Conservation (phyloP, 2,113 vertebrate species). For the Rattus rattus region DNA sequence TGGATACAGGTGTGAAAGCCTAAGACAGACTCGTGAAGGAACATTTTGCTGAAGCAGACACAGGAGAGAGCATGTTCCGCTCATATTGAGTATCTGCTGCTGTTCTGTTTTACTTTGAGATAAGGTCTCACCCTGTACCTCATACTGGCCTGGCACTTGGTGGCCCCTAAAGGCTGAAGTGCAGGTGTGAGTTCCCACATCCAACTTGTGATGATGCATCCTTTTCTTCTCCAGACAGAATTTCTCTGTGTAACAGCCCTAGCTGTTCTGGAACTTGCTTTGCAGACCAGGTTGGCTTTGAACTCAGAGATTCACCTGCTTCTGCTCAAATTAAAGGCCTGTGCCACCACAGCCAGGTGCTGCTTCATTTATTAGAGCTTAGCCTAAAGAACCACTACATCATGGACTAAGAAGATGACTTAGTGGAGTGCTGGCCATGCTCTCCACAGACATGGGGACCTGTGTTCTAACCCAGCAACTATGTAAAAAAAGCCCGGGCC, state of each 20-base stretch:
- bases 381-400: background rate
- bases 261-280: background rate
- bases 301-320: background rate
- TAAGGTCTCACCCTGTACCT: background rate
- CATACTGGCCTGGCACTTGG: background rate
- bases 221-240: background rate
- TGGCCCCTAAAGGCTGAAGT: background rate
- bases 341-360: too few relatives aligned
- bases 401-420: too few relatives aligned
- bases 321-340: background rate
- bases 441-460: background rate
- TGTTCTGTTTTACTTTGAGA: background rate
- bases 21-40: too few relatives aligned
- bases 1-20: too few relatives aligned
- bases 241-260: background rate
- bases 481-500: background rate
- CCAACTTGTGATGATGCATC: background rate
- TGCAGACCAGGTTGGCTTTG: background rate
- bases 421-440: background rate
- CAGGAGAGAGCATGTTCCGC: background rate
- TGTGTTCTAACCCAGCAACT: background rate
- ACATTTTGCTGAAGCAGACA: too few relatives aligned
- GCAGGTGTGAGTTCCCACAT: background rate
- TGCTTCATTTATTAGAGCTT: slow-evolving; percentile 28
- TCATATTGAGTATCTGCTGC: background rate